Evolutionary conservation across 2,888 invertebrate species (phyloP).

Genomic region (Aphodius granarius): DNA sequence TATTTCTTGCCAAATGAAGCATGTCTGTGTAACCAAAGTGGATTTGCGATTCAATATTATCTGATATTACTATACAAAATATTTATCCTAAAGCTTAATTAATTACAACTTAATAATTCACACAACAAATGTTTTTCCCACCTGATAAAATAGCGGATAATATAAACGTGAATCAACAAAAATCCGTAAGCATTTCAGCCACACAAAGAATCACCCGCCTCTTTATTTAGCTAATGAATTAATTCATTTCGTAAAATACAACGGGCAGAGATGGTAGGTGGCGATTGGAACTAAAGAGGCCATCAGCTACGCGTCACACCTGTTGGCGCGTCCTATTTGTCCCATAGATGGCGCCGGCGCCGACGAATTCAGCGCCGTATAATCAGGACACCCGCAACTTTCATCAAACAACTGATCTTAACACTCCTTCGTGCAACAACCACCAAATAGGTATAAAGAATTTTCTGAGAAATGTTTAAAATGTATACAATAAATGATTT

Average conservation of each 20-base stretch:
- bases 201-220: not conserved
- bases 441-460: not conserved
- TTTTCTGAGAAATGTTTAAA: not conserved
- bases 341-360: conserved; percentile 31
- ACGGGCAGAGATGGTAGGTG: not conserved
- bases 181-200: conserved; percentile 4
- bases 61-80: too few relatives aligned
- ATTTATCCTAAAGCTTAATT: too few relatives aligned
- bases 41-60: too few relatives aligned
- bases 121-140: not conserved
- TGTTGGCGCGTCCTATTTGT: conserved; percentile 20
- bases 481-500: conserved; percentile 2
- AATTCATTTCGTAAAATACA: not conserved
- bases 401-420: conserved; percentile 45
- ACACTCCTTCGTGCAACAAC: conserved; percentile 14
- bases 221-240: not conserved
- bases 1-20: too few relatives aligned
- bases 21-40: too few relatives aligned
- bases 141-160: too few relatives aligned
- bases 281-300: not conserved
- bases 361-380: conserved; percentile 38
- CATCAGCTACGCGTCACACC: conserved; percentile 21
- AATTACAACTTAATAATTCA: not conserved
- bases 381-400: conserved; percentile 41
- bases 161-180: not conserved